Evolutionary conservation across 2,888 invertebrate species (phyloP), one percentile per base, ranked within the genome.

Genomic region (Spodoptera exigua): DNA sequence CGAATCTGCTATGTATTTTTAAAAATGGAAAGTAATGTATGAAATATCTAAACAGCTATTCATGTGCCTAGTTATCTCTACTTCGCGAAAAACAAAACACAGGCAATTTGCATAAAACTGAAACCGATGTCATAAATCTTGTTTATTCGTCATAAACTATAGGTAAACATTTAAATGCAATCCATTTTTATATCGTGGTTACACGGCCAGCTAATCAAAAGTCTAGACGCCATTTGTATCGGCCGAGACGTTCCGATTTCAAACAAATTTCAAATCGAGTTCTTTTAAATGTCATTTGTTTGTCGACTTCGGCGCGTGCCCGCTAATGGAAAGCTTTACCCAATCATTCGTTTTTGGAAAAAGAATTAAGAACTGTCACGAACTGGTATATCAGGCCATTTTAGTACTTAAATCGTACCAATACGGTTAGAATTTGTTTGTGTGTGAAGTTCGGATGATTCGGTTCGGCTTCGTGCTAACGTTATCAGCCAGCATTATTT

Each of bases 261-360:
- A 88, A 90, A 88, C 85, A 79, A 86, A 87, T 87, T 82, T 89
- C 82, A 87, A 91, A 89, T 91, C 89, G 88, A 89, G 87, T 89
- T 91, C 86, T 87, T 89, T 89, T 85, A 91, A 90, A 90, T 90
- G 90, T 89, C 89, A 90, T 91, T 92, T 90, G 88, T 90, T 89
- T 89, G 86, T 89, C 83, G 89, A 89, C 81, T 83, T 82, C 87
- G 89, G 91, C 92, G 89, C 93, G 93, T 93, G 93, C 93, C 89
- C 83, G 80, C 91, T 93, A 92, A 93, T 93, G 92, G 92, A 92
- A 91, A 89, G 92, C 89, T 82, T 87, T 85, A 85, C 83, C 83
- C 80, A 86, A 81, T 82, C 83, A 85, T 86, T 87, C 82, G 83
- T 87, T 88, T 87, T 85, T 82, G 68, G 35, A 82, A 88, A 89